These are phyloP conservation scores for Hippopotamyrus pictus DNA, from an alignment of 2,797 vertebrate species.

Conservation along the genomic window DNA sequence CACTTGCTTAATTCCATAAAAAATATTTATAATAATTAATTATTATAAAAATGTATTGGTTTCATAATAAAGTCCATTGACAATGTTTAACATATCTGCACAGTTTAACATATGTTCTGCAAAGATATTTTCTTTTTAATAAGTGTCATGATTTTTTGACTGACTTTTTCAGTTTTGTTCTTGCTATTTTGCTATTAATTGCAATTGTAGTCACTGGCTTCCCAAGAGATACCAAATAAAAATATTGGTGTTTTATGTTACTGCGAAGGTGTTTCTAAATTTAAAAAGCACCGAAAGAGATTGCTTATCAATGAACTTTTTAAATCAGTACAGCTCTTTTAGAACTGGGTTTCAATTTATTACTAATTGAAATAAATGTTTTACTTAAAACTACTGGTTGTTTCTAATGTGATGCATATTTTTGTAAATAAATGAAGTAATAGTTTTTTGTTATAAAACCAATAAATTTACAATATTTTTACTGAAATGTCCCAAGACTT, in stretches of 20 bases:
- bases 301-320: background rate
- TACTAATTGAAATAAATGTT: background rate
- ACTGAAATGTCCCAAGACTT: background rate
- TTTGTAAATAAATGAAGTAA: background rate
- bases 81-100: background rate
- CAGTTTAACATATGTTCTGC: background rate
- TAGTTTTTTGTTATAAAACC: background rate
- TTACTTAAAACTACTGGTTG: background rate
- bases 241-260: background rate
- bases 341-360: background rate
- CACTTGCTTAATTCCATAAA: background rate
- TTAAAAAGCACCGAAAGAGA: background rate
- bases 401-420: background rate
- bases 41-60: background rate
- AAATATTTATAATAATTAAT: too few species aligned
- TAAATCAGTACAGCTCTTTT: background rate
- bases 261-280: background rate
- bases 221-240: background rate
- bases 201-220: background rate
- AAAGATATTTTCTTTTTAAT: background rate
- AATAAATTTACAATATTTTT: background rate
- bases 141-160: background rate
- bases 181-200: background rate
- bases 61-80: background rate
- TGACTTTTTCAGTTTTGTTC: background rate